These are phyloP conservation scores for Gortyna flavago DNA, from an alignment of 2,888 invertebrate species.

Conservation along the genomic window DNA sequence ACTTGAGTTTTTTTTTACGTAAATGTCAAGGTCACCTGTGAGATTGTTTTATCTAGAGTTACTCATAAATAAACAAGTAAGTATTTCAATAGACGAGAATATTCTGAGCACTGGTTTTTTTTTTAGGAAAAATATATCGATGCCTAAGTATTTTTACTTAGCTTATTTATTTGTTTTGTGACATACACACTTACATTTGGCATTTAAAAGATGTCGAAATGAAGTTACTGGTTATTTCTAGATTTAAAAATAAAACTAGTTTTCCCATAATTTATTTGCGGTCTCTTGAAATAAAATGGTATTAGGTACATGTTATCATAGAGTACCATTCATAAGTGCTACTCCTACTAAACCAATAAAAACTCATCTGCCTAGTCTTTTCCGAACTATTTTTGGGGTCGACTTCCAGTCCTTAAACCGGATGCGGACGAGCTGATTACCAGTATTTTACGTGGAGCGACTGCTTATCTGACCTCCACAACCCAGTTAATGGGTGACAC, in stretches of 20 bases:
- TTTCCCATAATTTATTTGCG: not conserved
- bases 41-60: not conserved
- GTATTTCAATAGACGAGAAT: not conserved
- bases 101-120: too few species aligned
- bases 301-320: not conserved
- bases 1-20: not conserved
- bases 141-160: not conserved
- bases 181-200: not conserved
- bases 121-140: too few species aligned
- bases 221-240: too few species aligned
- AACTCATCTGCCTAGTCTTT: not conserved
- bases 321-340: not conserved
- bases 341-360: not conserved
- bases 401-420: too few species aligned
- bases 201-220: not conserved
- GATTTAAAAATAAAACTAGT: not conserved
- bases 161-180: not conserved
- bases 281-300: not conserved
- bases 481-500: too few species aligned
- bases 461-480: too few species aligned
- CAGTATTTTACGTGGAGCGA: too few species aligned
- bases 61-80: not conserved
- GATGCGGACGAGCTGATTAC: too few species aligned
- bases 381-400: too few species aligned
- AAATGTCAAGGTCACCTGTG: not conserved